These are phyloP conservation scores for Cerceris rybyensis DNA, from an alignment of 2,888 invertebrate genomes.

Conservation along the genomic window DNA sequence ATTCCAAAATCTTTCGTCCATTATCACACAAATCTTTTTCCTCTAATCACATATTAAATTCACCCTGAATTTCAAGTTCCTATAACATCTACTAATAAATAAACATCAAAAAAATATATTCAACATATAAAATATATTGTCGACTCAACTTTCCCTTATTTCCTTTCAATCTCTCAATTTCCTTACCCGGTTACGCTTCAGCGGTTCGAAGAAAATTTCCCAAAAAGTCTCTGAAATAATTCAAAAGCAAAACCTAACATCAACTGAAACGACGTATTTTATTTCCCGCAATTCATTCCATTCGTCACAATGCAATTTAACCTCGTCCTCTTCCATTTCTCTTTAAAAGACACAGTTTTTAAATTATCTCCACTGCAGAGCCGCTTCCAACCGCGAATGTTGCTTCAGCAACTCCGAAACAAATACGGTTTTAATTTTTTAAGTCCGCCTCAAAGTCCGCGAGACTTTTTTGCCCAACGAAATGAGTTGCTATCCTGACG, in stretches of 20 bases:
- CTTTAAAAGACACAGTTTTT: neutral
- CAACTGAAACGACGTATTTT: neutral
- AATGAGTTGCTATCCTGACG: neutral
- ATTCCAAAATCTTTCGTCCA: slow-evolving; percentile 1
- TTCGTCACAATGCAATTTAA: neutral
- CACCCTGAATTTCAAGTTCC: slow-evolving; percentile 32
- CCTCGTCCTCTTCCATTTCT: neutral
- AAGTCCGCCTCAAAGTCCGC: neutral
- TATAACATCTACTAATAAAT: too few species aligned
- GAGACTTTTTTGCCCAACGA: too few species aligned
- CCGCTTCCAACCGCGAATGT: neutral
- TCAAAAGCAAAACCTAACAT: too few species aligned
- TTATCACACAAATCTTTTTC: slow-evolving; percentile 18
- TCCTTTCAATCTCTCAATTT: too few species aligned
- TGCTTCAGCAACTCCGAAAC: neutral
- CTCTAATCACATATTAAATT: neutral
- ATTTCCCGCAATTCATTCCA: neutral
- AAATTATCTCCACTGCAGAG: neutral
- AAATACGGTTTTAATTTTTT: neutral
- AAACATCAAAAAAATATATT: too few species aligned
- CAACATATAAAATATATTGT: too few species aligned
- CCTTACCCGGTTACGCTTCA: too few species aligned
- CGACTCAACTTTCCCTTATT: too few species aligned
- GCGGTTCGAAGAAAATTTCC: too few species aligned
- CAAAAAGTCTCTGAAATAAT: too few species aligned